These are phyloP conservation scores for Willowsia nigromaculata DNA, from an alignment of 2,888 invertebrate genomes.

Conservation along the genomic window DNA sequence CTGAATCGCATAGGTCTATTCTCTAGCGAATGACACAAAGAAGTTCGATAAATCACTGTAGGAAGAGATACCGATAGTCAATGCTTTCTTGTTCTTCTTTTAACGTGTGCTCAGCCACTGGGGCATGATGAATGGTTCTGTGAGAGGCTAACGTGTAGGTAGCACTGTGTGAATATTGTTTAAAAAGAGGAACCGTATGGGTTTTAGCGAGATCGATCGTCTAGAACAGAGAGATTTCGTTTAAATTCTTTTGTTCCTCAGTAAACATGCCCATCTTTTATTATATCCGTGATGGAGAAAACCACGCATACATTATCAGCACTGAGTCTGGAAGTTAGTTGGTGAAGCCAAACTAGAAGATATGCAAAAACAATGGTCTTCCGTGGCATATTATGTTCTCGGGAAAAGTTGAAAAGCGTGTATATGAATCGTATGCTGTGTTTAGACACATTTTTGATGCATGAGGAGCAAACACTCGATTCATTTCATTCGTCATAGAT, in stretches of 20 bases:
- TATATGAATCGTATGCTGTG: neutral
- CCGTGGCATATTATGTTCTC: neutral
- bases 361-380: neutral
- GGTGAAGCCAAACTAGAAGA: neutral
- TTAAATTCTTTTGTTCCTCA: neutral
- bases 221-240: neutral
- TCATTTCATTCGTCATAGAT: neutral
- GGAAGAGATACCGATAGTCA: neutral
- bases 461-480: neutral
- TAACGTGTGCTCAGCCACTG: slow-evolving; percentile 5
- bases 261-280: neutral
- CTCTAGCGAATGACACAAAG: slow-evolving; percentile 16
- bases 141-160: neutral
- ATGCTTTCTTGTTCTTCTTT: neutral
- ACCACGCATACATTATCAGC: neutral
- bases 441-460: neutral
- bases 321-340: neutral
- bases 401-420: neutral
- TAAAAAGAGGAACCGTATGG: neutral
- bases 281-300: neutral
- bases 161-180: neutral
- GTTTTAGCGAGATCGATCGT: slow-evolving; percentile 16
- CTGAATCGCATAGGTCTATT: neutral
- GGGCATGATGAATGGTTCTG: slow-evolving; percentile 39
- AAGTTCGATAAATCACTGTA: slow-evolving; percentile 51